These are phyloP conservation scores for Mythimna ferrago DNA, from an alignment of 2,888 invertebrate species.

Conservation along the genomic window DNA sequence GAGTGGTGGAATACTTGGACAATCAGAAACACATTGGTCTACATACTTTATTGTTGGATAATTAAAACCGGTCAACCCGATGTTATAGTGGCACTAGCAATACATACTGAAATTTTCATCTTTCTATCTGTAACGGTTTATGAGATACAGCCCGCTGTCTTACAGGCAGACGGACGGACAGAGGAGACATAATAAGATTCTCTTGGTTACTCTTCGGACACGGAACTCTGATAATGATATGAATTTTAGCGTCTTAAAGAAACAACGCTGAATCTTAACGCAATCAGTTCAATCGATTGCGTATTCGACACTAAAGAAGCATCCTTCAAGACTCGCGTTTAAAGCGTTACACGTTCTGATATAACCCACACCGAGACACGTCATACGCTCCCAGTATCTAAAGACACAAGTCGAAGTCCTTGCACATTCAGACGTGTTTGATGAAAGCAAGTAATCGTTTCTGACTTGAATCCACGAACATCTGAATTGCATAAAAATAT, in stretches of 20 bases:
- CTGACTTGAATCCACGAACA: background rate
- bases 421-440: background rate
- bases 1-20: conserved; percentile 7
- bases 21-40: background rate
- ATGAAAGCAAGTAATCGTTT: background rate
- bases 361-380: background rate
- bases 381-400: background rate
- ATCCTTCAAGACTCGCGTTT: background rate
- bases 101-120: too few species aligned
- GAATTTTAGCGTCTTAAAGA: background rate
- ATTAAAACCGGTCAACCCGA: background rate
- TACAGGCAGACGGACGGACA: too few species aligned
- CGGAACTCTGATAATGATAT: background rate
- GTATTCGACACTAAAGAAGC: background rate
- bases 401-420: too few species aligned
- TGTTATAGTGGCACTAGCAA: too few species aligned
- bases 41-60: conserved; percentile 45
- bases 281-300: background rate
- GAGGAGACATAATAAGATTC: too few species aligned
- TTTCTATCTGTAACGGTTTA: too few species aligned
- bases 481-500: background rate
- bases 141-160: too few species aligned
- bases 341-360: background rate
- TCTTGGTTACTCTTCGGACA: too few species aligned
- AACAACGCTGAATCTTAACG: background rate